A percentile compares a stretch with the other conserved stretches of the same genome.
Evolutionary conservation across 2,113 vertebrate genomes (phyloP).

Genomic region (Tachycineta bicolor): DNA sequence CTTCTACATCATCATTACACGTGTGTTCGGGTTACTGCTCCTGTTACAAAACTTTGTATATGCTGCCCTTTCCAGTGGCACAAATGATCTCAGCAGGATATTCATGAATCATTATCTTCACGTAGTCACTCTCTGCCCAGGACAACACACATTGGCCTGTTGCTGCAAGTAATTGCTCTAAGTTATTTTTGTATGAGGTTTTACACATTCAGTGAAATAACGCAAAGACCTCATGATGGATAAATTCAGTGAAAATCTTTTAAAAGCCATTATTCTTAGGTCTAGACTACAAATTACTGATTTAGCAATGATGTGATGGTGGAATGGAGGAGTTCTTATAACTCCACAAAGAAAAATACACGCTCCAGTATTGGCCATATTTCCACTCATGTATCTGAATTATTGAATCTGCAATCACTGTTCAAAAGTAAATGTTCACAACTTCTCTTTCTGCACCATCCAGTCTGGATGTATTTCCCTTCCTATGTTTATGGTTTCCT

Average conservation of each 20-base stretch:
- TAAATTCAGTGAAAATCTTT: neutral
- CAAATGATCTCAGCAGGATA: slow-evolving; percentile 4
- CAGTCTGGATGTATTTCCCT: neutral
- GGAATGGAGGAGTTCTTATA: neutral
- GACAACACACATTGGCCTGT: neutral
- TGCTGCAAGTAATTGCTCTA: neutral
- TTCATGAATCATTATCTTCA: slow-evolving; percentile 4
- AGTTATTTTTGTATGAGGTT: slow-evolving; percentile 1
- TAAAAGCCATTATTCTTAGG: neutral
- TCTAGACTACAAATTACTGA: neutral
- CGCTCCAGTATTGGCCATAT: neutral
- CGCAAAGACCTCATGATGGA: neutral
- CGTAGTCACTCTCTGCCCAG: neutral
- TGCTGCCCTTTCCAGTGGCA: neutral
- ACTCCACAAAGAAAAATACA: neutral
- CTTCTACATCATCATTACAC: neutral
- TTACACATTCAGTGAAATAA: neutral
- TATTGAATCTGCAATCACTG: neutral
- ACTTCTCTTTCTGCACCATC: neutral
- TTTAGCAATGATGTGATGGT: neutral
- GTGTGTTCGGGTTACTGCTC: neutral
- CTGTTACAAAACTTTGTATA: neutral
- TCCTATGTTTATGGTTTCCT: neutral
- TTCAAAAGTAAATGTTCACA: neutral
- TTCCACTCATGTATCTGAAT: neutral